Evolutionary conservation across 2,888 invertebrate species (phyloP), one percentile per base, ranked within the genome.

Genomic region (Andrena hattorfiana): DNA sequence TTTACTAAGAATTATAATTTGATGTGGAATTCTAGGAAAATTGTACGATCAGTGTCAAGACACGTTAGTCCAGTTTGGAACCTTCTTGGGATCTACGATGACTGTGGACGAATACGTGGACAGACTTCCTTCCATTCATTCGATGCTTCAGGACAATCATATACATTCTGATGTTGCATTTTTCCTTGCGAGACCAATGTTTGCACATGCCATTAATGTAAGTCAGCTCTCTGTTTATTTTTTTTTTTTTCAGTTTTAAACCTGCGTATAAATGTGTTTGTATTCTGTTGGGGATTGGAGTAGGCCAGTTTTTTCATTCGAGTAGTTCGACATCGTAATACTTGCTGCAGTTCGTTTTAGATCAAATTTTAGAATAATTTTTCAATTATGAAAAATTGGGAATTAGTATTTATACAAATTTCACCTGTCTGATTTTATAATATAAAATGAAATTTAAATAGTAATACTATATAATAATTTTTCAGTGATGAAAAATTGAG

Each of bases 121-220:
- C 63, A 96, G 98, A 86, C 94, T 99, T 89, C 99, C 99, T 0
- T 96, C 98, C 0, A 96, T 99, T 81, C 96, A 98, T 94, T 97
- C 97, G 90, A 96, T 99, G 95, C 95, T 99, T 26, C 96, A 97
- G 62, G 98, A 98, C 86, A 99, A 98, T 94, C 98, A 99, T 93
- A 97, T 99, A 64, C 98, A 98, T 83, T 97, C 98, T 0, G 99
- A 99, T 93, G 98, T 99, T 0, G 99, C 99, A n/a, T 99, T 99
- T 95, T 99, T 99, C 94, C 95, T 99, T 32, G 98, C 98, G 63
- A 96, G 99, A 82, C 98, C 99, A 4, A 98, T 98, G 94, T 96
- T 99, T 92, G 96, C 97, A 63, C 97, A 97, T 94, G 96, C 96
- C 66, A 97, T 98, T 75, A 96, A 96, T 94, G 97, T 97, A 94